A percentile compares a stretch with the other conserved stretches of the same genome.
These are phyloP conservation scores for Verasper variegatus DNA, from an alignment of 2,113 vertebrate species.

Conservation along the genomic window DNA sequence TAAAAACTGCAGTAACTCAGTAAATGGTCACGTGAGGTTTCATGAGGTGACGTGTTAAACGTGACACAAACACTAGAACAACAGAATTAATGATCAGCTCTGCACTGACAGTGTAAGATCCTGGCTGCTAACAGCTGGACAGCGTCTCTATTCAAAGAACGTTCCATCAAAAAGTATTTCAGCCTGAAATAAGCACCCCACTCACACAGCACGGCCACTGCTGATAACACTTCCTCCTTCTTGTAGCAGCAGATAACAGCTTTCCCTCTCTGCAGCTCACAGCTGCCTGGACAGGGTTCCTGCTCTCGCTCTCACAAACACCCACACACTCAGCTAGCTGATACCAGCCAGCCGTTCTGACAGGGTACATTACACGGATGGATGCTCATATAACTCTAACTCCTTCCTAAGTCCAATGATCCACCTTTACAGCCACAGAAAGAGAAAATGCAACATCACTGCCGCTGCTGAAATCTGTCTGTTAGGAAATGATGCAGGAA, in stretches of 20 bases:
- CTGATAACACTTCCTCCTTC: slow-evolving; percentile 49
- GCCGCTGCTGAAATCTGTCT: neutral
- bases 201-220: slow-evolving; percentile 21
- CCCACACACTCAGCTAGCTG: slow-evolving; percentile 21
- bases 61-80: too few species aligned
- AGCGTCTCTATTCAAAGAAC: too few species aligned
- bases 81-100: neutral
- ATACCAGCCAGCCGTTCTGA: neutral
- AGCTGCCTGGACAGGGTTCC: slow-evolving; percentile 18
- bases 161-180: neutral
- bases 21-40: too few species aligned
- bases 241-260: slow-evolving; percentile 68
- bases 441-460: too few species aligned
- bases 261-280: slow-evolving; percentile 6
- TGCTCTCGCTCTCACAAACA: neutral
- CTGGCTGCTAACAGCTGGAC: neutral
- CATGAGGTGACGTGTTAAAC: too few species aligned
- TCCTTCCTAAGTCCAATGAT: neutral
- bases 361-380: neutral
- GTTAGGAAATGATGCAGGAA: neutral
- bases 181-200: neutral
- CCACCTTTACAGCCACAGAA: slow-evolving; percentile 3
- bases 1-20: neutral
- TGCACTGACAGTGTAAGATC: too few species aligned
- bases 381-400: neutral